Conservation (phyloP, 2,113 vertebrate species). For the Megalops atlanticus region DNA sequence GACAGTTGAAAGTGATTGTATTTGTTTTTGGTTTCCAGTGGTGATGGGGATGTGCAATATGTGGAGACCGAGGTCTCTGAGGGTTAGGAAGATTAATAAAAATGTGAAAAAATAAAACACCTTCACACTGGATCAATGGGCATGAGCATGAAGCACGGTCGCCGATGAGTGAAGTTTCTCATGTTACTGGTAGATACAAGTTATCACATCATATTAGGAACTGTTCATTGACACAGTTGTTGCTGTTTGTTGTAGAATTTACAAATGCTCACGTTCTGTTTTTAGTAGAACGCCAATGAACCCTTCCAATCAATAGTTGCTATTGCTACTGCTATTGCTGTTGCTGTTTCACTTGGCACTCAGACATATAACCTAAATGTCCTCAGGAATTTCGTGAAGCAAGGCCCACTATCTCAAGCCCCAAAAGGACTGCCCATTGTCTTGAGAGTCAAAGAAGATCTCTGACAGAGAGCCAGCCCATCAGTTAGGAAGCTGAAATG, state of each 20-base stretch:
- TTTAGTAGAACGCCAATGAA: background rate
- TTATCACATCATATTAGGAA: background rate
- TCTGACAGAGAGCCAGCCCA: background rate
- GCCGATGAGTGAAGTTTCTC: background rate
- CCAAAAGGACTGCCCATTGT: background rate
- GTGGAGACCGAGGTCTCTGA: no score
- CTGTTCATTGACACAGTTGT: background rate
- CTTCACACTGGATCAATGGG: no score
- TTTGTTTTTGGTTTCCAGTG: no score
- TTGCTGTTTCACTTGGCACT: background rate
- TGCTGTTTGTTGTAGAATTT: background rate
- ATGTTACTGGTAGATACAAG: background rate
- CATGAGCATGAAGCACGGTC: background rate
- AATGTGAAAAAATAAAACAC: no score
- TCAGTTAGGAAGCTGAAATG: background rate
- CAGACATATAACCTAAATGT: background rate
- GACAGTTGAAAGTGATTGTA: no score
- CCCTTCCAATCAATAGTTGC: background rate
- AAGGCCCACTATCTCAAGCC: background rate
- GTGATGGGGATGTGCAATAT: no score
- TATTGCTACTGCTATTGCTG: constrained; percentile 9
- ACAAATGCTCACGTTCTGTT: background rate
- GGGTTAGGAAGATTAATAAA: no score
- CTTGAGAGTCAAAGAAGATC: constrained; percentile 4
- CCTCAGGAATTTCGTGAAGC: background rate